These are phyloP conservation scores for Ursus arctos DNA, from an alignment of 2,113 vertebrate genomes.

Conservation along the genomic window DNA sequence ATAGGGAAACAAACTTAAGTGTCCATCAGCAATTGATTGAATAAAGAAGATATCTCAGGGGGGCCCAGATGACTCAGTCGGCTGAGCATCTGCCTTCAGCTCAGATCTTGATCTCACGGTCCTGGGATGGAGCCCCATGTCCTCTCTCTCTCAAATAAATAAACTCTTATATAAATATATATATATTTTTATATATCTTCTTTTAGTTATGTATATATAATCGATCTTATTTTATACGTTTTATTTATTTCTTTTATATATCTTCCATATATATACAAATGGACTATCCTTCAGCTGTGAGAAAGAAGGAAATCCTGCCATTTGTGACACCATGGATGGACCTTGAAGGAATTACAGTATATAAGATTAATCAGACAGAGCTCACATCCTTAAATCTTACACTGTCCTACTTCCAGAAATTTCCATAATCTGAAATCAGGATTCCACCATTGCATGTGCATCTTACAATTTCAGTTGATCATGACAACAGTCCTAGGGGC, in stretches of 20 bases:
- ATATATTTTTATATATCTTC: neutral
- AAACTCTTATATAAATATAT: neutral
- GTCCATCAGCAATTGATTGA: neutral
- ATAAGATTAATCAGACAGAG: neutral
- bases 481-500: neutral
- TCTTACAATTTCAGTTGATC: constrained; percentile 43
- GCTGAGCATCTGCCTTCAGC: neutral
- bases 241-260: neutral
- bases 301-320: neutral
- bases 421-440: neutral
- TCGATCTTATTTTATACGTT: neutral
- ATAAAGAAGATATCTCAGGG: neutral
- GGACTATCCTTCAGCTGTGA: neutral
- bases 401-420: constrained; percentile 34
- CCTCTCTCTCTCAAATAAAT: neutral
- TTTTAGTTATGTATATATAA: neutral
- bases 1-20: neutral
- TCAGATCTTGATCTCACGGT: neutral
- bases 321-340: neutral
- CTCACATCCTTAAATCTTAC: constrained; percentile 16
- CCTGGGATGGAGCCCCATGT: neutral
- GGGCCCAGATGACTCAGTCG: neutral
- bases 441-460: neutral
- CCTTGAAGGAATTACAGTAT: neutral
- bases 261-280: neutral